Percentiles rank a stretch among this genome's conserved stretches.
phyloP scores from a whole-genome alignment of 2,888 invertebrate genomes.

The Formica aserva region DNA sequence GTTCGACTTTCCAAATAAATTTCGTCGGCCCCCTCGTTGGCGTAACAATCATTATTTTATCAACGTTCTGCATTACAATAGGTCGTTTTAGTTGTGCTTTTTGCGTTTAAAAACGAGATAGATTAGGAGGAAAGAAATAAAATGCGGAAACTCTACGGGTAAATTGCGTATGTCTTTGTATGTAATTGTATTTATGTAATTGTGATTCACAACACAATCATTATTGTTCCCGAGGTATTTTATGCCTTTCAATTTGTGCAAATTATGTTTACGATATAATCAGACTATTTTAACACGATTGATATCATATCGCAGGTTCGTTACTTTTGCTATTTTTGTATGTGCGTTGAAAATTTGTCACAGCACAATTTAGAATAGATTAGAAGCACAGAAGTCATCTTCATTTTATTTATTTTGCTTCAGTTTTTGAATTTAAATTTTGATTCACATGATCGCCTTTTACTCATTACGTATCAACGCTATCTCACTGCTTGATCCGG shows the following conservation, averaged over 20 bases:
- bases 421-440: background rate
- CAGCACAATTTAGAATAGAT: background rate
- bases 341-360: background rate
- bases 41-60: slow-evolving; percentile 8
- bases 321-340: background rate
- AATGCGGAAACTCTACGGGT: background rate
- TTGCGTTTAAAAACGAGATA: background rate
- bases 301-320: background rate
- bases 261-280: background rate
- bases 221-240: background rate
- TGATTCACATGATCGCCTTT: background rate
- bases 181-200: background rate
- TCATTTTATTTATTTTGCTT: background rate
- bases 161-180: background rate
- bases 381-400: background rate
- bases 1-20: slow-evolving; percentile 58
- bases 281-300: background rate
- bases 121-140: background rate
- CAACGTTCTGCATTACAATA: background rate
- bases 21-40: slow-evolving; percentile 42
- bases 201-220: background rate
- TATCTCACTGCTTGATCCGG: slow-evolving; percentile 21
- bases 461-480: slow-evolving; percentile 24
- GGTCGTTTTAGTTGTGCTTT: background rate
- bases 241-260: background rate